Evolutionary conservation across 2,113 vertebrate species (phyloP).

Genomic region (Hemiprocne comata): DNA sequence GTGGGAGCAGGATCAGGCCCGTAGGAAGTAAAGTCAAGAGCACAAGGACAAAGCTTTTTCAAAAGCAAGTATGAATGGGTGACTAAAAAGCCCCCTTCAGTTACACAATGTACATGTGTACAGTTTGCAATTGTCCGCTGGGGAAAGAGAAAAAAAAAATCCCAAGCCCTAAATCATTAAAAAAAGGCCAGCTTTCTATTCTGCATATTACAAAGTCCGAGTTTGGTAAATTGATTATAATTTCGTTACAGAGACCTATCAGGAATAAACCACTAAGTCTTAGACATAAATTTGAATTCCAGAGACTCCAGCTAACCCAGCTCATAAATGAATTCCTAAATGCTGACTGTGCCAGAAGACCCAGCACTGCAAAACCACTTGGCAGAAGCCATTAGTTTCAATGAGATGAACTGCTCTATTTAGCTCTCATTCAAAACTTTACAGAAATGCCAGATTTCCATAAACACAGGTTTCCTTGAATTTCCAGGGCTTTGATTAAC

Average conservation of each 20-base stretch:
- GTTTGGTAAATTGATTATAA: constrained; percentile 81
- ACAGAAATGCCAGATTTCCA: constrained; percentile 84
- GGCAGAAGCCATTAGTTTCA: constrained; percentile 85
- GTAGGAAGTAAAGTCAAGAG: constrained; percentile 9
- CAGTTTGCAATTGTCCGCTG: constrained; percentile 42
- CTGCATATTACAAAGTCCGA: constrained; percentile 59
- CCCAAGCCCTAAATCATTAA: constrained; percentile 38
- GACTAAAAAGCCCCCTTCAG: constrained; percentile 61
- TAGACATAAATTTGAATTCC: constrained; percentile 88
- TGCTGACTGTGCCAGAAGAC: constrained; percentile 89
- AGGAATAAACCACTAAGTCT: constrained; percentile 74
- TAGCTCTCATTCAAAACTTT: constrained; percentile 83
- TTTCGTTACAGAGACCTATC: constrained; percentile 77
- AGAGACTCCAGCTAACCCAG: constrained; percentile 84
- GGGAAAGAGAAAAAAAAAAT: constrained; percentile 10
- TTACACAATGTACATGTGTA: constrained; percentile 51
- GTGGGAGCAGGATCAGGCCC: neutral
- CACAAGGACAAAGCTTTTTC: constrained; percentile 29
- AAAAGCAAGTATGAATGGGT: constrained; percentile 32
- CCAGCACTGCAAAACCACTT: constrained; percentile 87
- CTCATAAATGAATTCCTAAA: constrained; percentile 94
- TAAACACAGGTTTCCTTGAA: constrained; percentile 85
- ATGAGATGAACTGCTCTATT: constrained; percentile 88
- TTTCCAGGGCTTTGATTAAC: constrained; percentile 83
- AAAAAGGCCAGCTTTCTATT: constrained; percentile 52